Conservation (phyloP, 2,797 vertebrate species). For the Xerus rutilus region DNA sequence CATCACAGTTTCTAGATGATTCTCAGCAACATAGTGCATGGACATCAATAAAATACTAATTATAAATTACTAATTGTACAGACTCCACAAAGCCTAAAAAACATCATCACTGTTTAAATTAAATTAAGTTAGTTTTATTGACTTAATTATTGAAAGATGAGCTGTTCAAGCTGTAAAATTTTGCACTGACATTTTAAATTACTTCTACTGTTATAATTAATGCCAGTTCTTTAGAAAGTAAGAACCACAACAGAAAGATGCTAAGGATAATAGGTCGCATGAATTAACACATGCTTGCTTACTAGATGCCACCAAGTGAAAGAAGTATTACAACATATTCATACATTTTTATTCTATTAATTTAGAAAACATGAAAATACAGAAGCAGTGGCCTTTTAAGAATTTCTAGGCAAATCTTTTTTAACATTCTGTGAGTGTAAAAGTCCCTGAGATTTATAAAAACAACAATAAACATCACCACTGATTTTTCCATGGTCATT, state of each 20-base stretch:
- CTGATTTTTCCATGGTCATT: background rate
- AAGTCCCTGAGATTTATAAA: background rate
- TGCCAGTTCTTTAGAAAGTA: conserved; percentile 81
- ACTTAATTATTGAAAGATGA: conserved; percentile 88
- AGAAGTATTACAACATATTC: conserved; percentile 33
- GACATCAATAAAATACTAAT: conserved; percentile 88
- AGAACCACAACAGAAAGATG: conserved; percentile 78
- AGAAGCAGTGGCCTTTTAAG: background rate
- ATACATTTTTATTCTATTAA: conserved; percentile 49
- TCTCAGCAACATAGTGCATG: conserved; percentile 76
- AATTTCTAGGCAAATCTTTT: background rate
- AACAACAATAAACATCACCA: background rate
- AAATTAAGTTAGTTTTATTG: conserved; percentile 89
- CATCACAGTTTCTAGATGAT: conserved; percentile 82
- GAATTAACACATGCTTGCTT: conserved; percentile 65
- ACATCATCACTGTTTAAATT: conserved; percentile 84
- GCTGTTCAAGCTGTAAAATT: conserved; percentile 83
- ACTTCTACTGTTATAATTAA: conserved; percentile 84
- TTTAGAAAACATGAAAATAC: background rate
- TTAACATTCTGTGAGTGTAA: background rate
- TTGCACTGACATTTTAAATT: conserved; percentile 86
- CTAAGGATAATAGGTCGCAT: conserved; percentile 76
- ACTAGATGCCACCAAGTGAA: conserved; percentile 56
- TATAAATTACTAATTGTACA: conserved; percentile 88
- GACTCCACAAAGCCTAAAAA: conserved; percentile 82